A percentile compares a stretch with the other conserved stretches of the same genome.
Conservation (phyloP, 1,140 invertebrate species). For the Cherax destructor region DNA sequence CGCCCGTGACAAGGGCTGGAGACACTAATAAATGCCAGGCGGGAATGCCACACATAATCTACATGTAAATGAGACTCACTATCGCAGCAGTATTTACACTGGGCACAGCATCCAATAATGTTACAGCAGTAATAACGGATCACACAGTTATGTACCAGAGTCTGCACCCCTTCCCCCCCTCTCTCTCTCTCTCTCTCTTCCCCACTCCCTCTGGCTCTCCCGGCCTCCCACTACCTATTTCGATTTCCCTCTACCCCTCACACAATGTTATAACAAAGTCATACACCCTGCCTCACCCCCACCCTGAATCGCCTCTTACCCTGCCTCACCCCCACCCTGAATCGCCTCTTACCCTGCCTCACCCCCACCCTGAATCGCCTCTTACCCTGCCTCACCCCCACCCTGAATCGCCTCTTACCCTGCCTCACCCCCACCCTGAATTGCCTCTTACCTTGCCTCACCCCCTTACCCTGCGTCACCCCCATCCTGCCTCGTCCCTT, state of each 20-base stretch:
- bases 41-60: conserved; percentile 10
- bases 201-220: background rate
- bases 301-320: background rate
- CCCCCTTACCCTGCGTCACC: background rate
- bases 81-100: conserved; percentile 5
- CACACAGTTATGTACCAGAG: background rate
- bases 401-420: too few species aligned
- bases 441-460: too few species aligned
- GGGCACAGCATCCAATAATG: conserved; percentile 6
- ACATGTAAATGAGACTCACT: conserved; percentile 26
- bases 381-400: too few species aligned
- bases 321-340: too few species aligned
- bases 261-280: too few species aligned
- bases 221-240: background rate
- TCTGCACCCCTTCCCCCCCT: background rate
- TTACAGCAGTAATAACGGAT: background rate
- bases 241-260: background rate
- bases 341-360: too few species aligned
- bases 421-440: too few species aligned
- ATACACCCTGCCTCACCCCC: background rate
- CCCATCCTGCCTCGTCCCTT: background rate
- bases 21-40: conserved; percentile 15
- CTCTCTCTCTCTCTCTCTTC: background rate
- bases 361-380: too few species aligned
- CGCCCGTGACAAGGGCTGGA: too few species aligned